Evolutionary conservation across 1,140 invertebrate genomes (phyloP).

Genomic region (Drosophila tristis): DNA sequence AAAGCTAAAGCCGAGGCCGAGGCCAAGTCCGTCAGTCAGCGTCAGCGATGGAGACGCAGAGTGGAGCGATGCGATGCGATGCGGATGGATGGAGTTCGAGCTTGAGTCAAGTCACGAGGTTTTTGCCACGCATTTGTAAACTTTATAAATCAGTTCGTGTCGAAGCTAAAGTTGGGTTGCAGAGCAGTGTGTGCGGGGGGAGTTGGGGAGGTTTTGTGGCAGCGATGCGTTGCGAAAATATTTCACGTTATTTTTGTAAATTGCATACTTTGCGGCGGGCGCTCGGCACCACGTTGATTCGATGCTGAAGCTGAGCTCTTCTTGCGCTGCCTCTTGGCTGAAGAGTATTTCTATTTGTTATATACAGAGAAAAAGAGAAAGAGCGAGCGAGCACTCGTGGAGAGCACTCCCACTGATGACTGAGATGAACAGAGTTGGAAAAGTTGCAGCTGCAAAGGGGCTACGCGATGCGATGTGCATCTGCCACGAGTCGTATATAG

Average conservation of each 20-base stretch:
- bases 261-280: conserved; percentile 59
- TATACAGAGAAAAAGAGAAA: not conserved
- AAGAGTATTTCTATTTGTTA: conserved; percentile 26
- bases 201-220: not conserved
- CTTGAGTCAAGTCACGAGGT: conserved; percentile 68
- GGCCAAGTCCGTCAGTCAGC: conserved; percentile 22
- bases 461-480: no score
- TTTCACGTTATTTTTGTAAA: conserved; percentile 67
- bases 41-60: no score
- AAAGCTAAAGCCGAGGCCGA: conserved; percentile 19
- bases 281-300: conserved; percentile 40
- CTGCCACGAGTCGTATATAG: no score
- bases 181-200: conserved; percentile 3
- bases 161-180: conserved; percentile 60
- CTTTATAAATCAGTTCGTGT: conserved; percentile 82
- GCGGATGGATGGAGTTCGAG: no score
- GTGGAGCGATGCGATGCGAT: no score
- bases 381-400: not conserved
- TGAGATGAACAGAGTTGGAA: not conserved
- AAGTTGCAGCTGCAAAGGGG: not conserved
- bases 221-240: conserved; percentile 60
- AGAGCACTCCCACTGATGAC: not conserved
- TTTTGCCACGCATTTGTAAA: conserved; percentile 82
- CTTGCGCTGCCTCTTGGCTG: not conserved
- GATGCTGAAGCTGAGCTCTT: conserved; percentile 14